Conservation (phyloP, 23 tunicate genomes). For the Trididemnum nubilum region DNA sequence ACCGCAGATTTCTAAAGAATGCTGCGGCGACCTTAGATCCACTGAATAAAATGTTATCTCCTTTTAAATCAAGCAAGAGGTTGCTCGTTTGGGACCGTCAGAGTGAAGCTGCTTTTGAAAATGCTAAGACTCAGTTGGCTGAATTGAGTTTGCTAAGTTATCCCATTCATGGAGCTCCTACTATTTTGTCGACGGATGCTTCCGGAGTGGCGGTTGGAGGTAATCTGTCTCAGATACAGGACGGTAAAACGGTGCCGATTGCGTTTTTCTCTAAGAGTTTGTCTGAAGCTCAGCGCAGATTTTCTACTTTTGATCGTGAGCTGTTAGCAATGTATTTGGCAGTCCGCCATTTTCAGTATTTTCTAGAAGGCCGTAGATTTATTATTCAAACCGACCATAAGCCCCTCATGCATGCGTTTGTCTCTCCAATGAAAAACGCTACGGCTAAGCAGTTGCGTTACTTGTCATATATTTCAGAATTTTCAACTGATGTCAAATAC, state of each 20-base stretch:
- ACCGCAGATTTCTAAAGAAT: no score
- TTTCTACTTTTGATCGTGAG: slow-evolving; percentile 5
- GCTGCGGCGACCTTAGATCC: no score
- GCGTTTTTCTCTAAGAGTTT: neutral
- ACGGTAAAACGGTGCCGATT: neutral
- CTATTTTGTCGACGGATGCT: no score
- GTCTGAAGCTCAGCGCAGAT: neutral
- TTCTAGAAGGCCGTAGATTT: neutral
- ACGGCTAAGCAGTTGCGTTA: neutral
- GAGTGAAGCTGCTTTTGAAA: no score
- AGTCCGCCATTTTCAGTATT: neutral
- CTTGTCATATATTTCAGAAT: neutral
- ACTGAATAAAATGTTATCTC: no score
- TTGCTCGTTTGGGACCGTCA: no score
- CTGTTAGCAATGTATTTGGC: slow-evolving; percentile 11
- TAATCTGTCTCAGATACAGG: neutral
- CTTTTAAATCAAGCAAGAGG: no score
- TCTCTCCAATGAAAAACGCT: neutral
- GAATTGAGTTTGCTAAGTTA: no score
- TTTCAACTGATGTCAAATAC: no score
- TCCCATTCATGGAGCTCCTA: no score
- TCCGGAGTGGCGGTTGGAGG: neutral
- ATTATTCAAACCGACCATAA: neutral
- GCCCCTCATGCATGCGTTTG: neutral
- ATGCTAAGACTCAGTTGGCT: no score